Conservation (phyloP, 2,113 vertebrate genomes). For the Syngnathus scovelli region DNA sequence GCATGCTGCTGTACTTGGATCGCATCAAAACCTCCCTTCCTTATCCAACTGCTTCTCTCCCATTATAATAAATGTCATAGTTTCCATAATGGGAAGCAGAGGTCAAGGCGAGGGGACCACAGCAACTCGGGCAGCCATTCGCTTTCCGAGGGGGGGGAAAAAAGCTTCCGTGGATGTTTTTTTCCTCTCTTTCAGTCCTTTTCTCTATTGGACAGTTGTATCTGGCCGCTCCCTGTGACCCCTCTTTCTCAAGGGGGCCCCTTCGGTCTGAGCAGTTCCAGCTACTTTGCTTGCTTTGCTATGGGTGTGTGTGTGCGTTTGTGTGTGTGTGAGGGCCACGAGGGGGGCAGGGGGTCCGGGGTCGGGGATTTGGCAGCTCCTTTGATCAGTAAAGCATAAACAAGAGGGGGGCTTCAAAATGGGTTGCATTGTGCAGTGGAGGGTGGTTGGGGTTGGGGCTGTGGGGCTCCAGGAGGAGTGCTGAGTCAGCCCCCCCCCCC, state of each 20-base stretch:
- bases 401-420: constrained; percentile 81
- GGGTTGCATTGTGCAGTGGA: constrained; percentile 74
- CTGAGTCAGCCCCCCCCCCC: constrained; percentile 71
- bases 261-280: constrained; percentile 66
- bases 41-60: constrained; percentile 37
- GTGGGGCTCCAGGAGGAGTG: constrained; percentile 61
- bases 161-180: constrained; percentile 63
- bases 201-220: constrained; percentile 45
- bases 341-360: constrained; percentile 62
- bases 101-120: constrained; percentile 71
- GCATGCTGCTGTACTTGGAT: constrained; percentile 27
- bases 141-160: constrained; percentile 52
- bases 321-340: constrained; percentile 52
- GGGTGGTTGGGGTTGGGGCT: constrained; percentile 61
- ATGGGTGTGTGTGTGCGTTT: constrained; percentile 49
- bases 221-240: constrained; percentile 65
- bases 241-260: constrained; percentile 75
- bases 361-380: constrained; percentile 75
- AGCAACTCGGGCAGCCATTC: constrained; percentile 73
- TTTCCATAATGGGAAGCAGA: constrained; percentile 73
- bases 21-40: constrained; percentile 53
- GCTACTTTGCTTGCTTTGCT: constrained; percentile 73
- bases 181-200: constrained; percentile 23
- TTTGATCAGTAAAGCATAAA: constrained; percentile 92
- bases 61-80: constrained; percentile 74